These are phyloP conservation scores for Micropterix aruncella DNA, from an alignment of 2,888 invertebrate genomes.

Conservation along the genomic window DNA sequence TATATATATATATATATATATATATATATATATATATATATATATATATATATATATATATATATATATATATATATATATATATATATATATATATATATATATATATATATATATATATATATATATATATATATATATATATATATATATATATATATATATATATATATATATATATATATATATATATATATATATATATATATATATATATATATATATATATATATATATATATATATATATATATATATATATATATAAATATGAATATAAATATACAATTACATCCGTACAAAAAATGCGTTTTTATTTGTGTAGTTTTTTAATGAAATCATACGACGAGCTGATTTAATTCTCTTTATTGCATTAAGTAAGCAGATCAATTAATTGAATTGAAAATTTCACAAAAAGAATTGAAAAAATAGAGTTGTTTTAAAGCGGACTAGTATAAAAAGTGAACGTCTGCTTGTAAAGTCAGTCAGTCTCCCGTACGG, in stretches of 20 bases:
- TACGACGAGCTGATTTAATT: no score
- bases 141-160: slow-evolving; percentile 3
- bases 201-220: slow-evolving; percentile 3
- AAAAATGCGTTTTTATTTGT: no score
- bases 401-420: no score
- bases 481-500: no score
- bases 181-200: slow-evolving; percentile 3
- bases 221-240: slow-evolving; percentile 2
- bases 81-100: slow-evolving; percentile 3
- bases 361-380: no score
- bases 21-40: slow-evolving; percentile 1
- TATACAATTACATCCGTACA: no score
- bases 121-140: slow-evolving; percentile 3
- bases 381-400: no score
- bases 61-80: slow-evolving; percentile 3
- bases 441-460: no score
- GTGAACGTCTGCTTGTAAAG: no score
- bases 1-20: slow-evolving; percentile 2
- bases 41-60: slow-evolving; percentile 3
- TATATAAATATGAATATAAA: slow-evolving; percentile 2
- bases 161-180: slow-evolving; percentile 3
- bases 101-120: slow-evolving; percentile 4
- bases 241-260: slow-evolving; percentile 4
- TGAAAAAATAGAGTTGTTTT: no score
- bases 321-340: no score